phyloP scores from a whole-genome alignment of 2,888 invertebrate species.

The Caenorhabditis sp. region DNA sequence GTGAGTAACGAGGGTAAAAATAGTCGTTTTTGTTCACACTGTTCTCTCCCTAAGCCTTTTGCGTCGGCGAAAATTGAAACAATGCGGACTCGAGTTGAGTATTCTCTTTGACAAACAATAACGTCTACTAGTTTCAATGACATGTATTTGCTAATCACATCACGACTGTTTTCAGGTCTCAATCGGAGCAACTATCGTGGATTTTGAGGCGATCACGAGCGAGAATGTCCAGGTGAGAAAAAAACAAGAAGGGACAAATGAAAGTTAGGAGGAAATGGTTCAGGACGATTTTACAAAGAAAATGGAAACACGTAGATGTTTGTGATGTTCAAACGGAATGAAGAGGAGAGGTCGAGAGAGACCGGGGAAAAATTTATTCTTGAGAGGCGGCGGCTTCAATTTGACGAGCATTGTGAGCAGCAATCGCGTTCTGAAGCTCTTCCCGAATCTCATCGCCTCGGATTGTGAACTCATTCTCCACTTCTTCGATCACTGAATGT shows the following conservation, averaged over 20 bases:
- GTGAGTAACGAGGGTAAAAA: slow-evolving; percentile 34
- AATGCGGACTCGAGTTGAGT: slow-evolving; percentile 19
- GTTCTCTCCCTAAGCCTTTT: slow-evolving; percentile 6
- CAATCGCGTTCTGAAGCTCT: slow-evolving; percentile 39
- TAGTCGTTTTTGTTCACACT: not conserved
- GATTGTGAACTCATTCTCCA: slow-evolving; percentile 53
- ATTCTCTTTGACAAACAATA: slow-evolving; percentile 36
- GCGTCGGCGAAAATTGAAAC: slow-evolving; percentile 34
- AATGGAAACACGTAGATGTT: slow-evolving; percentile 21
- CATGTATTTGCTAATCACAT: slow-evolving; percentile 34
- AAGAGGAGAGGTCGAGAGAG: not conserved
- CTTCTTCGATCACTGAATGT: slow-evolving; percentile 50
- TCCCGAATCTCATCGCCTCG: slow-evolving; percentile 54
- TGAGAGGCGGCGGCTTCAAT: not conserved
- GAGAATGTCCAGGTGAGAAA: slow-evolving; percentile 81
- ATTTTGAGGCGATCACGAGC: slow-evolving; percentile 74
- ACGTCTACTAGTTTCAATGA: slow-evolving; percentile 55
- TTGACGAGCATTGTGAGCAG: slow-evolving; percentile 38
- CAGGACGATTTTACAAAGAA: not conserved
- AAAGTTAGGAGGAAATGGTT: not conserved
- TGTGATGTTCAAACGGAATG: slow-evolving; percentile 11
- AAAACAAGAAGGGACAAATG: not conserved
- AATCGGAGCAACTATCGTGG: slow-evolving; percentile 78
- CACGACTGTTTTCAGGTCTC: slow-evolving; percentile 71
- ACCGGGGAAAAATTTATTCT: not conserved